Conservation (phyloP, 2,888 invertebrate genomes). For the Drosophila eohydei region DNA sequence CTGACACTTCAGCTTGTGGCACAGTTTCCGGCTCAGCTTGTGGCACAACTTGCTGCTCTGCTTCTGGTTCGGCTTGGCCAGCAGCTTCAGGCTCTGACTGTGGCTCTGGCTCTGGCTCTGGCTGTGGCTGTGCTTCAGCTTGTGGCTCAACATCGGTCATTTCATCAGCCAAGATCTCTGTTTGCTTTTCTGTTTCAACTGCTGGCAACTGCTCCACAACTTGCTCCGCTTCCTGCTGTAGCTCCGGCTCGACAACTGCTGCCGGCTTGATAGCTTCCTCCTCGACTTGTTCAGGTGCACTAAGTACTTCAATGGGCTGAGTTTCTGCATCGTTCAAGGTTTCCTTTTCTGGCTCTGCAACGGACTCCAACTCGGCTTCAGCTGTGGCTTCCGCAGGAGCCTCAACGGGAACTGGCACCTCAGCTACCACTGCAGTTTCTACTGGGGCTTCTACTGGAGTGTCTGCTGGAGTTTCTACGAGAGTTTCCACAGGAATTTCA, state of each 20-base stretch:
- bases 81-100: not conserved
- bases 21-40: constrained; percentile 5
- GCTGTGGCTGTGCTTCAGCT: constrained; percentile 2
- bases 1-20: constrained; percentile 5
- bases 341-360: constrained; percentile 7
- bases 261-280: not conserved
- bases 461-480: not conserved
- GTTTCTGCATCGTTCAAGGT: not conserved
- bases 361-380: constrained; percentile 4
- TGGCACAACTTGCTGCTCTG: not conserved
- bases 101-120: not conserved
- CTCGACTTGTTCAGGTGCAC: constrained; percentile 6
- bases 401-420: not conserved
- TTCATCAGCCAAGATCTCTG: constrained; percentile 18
- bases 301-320: constrained; percentile 6
- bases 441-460: not conserved
- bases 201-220: not conserved
- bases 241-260: constrained; percentile 5
- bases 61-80: not conserved
- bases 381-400: not conserved
- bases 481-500: not conserved
- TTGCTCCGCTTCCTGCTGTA: not conserved
- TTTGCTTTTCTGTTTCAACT: constrained; percentile 10
- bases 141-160: constrained; percentile 5
- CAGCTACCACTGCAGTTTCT: not conserved